Base-by-base conservation (phyloP, 2,888 invertebrate species). In the Tetragnatha montana region DNA sequence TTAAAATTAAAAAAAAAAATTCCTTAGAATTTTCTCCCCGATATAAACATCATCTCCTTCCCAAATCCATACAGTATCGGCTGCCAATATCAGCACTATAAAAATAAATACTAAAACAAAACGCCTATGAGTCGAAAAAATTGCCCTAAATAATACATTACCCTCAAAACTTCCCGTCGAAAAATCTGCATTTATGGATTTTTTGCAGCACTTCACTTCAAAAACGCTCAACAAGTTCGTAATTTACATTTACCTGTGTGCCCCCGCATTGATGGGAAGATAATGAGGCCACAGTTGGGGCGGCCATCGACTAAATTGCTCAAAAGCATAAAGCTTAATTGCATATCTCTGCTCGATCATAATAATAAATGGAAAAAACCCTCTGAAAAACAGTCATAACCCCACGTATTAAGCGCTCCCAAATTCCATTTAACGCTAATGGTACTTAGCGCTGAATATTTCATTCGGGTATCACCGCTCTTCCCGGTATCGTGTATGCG, bases 401-500 rank as follows among this genome's bases (percentile, higher is more conserved):
- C 49, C 22, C 82, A 22, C 35, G 47, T 75, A 49, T 69, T 49
- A 68, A 60, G 19, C 50, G 49, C 68, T 79, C 71, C 47, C 10
- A 79, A 35, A 60, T 75, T 81, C 70, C 81, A 78, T 81, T 85
- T 81, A 89, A 76, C 68, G 76, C 70, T 81, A 89, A 89, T 78
- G 81, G 73, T 68, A 85, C 81, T 85, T 89, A 81, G 81, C 76
- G 76, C 89, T 85, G 85, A 89, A 89, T 89, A 85, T 89, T 85
- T 89, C 81, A 89, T 85, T 85, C 71, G 19, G 47, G 51, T 71
- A 89, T 70, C 78, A 85, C 17, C 71, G 69, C 70, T 60, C 21
- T 85, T 85, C 76, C 76, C 8, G 47, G 84, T 89, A 84, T 35
- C 75, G 49, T 12, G 85, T 81, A 85, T 76, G 75, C 85, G 89